Percentiles rank a stretch among this genome's conserved stretches.
These are phyloP conservation scores for Caenorhabditis sulstoni DNA, from an alignment of 2,888 invertebrate species.

Conservation along the genomic window DNA sequence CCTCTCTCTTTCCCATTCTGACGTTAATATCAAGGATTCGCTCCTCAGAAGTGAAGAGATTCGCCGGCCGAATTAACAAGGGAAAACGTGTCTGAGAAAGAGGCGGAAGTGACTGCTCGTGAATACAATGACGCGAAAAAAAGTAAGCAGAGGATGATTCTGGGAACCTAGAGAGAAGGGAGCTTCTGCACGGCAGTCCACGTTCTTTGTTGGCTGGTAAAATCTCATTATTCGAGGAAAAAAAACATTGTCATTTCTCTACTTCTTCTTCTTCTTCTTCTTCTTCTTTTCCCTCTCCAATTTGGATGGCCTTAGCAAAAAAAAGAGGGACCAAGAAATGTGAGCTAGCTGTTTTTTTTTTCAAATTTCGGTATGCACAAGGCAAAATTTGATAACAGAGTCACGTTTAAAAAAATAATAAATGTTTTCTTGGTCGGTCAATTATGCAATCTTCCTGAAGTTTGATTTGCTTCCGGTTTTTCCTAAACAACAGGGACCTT, in stretches of 20 bases:
- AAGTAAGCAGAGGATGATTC: conserved; percentile 17
- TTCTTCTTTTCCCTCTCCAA: conserved; percentile 2
- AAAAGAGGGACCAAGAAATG: background rate
- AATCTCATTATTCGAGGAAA: conserved; percentile 36
- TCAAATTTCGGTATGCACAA: too few species aligned
- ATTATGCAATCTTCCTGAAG: background rate
- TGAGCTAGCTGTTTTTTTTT: background rate
- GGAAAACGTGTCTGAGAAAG: conserved; percentile 45
- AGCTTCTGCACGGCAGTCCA: conserved; percentile 1
- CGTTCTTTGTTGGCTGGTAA: conserved; percentile 16
- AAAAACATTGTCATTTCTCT: conserved; percentile 28
- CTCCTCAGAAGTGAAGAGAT: conserved; percentile 17
- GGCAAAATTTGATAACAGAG: background rate
- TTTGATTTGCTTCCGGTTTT: conserved; percentile 1
- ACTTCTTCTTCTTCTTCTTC: background rate
- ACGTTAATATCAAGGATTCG: conserved; percentile 35
- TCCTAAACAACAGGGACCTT: background rate
- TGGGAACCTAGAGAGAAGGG: conserved; percentile 6
- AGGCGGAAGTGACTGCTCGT: conserved; percentile 35
- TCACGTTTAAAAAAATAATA: background rate
- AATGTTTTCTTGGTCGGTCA: background rate
- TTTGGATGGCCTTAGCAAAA: background rate
- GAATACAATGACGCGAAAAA: conserved; percentile 32
- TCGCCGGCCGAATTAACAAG: conserved; percentile 25
- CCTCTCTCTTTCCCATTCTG: conserved; percentile 11